Conservation (phyloP, 2,888 invertebrate genomes). For the Chrysomela aeneicollis region DNA sequence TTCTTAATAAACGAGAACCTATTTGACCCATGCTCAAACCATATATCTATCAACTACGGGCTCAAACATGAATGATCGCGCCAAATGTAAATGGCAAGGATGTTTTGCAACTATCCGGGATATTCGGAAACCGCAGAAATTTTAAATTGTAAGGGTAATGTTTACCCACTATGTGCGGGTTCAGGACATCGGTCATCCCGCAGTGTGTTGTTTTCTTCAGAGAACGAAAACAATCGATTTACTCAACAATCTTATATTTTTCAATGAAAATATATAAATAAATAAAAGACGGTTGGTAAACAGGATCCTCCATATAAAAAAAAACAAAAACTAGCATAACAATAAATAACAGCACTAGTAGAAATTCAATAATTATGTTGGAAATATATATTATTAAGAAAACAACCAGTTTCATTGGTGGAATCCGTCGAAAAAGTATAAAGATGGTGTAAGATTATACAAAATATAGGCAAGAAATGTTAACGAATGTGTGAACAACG, state of each 20-base stretch:
- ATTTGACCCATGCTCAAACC: no score
- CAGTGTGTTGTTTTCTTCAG: no score
- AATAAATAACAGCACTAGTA: slow-evolving; percentile 22
- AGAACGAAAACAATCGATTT: not conserved
- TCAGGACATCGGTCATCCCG: no score
- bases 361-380: slow-evolving; percentile 11
- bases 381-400: slow-evolving; percentile 5
- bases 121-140: no score
- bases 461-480: not conserved
- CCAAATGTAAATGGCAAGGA: no score
- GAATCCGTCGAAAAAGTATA: not conserved
- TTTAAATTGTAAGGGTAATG: no score
- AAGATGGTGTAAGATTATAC: not conserved
- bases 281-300: slow-evolving; percentile 10
- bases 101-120: no score
- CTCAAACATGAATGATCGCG: no score
- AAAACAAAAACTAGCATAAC: slow-evolving; percentile 20
- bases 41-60: no score
- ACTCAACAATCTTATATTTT: slow-evolving; percentile 5
- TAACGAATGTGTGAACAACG: no score
- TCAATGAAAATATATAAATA: slow-evolving; percentile 1
- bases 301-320: slow-evolving; percentile 3
- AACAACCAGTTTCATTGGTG: not conserved
- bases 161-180: no score
- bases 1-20: no score